Percentiles rank a stretch among this genome's conserved stretches.
These are phyloP conservation scores for Hoplostethus mediterraneus DNA, from an alignment of 2,797 vertebrate species.

Conservation along the genomic window DNA sequence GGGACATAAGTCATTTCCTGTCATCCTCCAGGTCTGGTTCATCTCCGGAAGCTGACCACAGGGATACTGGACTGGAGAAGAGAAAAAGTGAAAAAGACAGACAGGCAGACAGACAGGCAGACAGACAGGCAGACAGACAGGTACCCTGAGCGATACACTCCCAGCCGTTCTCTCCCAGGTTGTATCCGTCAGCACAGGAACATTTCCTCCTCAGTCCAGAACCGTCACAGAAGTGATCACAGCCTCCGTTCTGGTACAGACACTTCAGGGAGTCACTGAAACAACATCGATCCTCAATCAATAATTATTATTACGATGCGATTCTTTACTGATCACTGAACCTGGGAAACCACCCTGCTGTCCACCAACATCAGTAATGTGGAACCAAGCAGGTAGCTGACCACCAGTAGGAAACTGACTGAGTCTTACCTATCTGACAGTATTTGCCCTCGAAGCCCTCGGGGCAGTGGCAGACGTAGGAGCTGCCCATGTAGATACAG, in stretches of 20 bases:
- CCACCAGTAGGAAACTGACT: no score
- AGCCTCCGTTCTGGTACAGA: constrained; percentile 86
- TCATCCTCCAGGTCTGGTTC: constrained; percentile 56
- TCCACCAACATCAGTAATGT: no score
- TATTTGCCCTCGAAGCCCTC: constrained; percentile 76
- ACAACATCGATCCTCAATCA: no score
- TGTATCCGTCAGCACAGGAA: constrained; percentile 85
- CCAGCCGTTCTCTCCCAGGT: constrained; percentile 77
- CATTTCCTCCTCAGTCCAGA: constrained; percentile 73
- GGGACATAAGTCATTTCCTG: constrained; percentile 85
- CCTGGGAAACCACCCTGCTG: no score
- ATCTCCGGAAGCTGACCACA: constrained; percentile 52
- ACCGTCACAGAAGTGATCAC: constrained; percentile 89
- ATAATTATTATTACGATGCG: no score
- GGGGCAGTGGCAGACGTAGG: constrained; percentile 69
- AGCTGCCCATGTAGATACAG: constrained; percentile 49
- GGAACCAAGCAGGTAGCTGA: no score
- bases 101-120: not conserved
- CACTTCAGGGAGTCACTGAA: constrained; percentile 84
- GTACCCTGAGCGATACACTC: constrained; percentile 87
- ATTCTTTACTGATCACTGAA: no score
- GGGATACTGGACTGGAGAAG: constrained; percentile 52
- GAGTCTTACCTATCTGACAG: constrained; percentile 75
- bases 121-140: not conserved
- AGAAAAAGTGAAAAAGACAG: not conserved